A percentile compares a stretch with the other conserved stretches of the same genome.
phyloP scores from a whole-genome alignment of 2,888 invertebrate species.

The Xanthia icteritia region DNA sequence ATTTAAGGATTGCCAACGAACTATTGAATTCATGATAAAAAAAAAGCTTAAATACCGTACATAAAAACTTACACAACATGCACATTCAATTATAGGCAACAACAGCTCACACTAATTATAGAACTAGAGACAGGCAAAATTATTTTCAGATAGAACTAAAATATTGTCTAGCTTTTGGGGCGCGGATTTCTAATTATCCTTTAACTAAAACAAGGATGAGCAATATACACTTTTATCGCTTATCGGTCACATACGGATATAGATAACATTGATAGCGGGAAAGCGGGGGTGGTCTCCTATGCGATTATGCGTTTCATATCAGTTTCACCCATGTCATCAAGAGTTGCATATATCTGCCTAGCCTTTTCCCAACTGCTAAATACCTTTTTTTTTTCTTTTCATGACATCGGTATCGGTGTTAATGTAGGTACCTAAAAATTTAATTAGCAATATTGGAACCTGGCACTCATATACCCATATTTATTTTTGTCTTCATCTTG shows the following conservation, averaged over 20 bases:
- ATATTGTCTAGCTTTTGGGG: too few species aligned
- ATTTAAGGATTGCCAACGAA: neutral
- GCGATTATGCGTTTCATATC: conserved; percentile 38
- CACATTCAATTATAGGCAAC: neutral
- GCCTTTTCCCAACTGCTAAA: too few species aligned
- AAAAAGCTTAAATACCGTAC: neutral
- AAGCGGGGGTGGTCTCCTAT: conserved; percentile 19
- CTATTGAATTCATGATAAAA: neutral
- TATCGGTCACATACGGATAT: conserved; percentile 37
- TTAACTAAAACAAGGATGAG: conserved; percentile 7
- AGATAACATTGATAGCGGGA: conserved; percentile 45
- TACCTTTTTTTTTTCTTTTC: too few species aligned
- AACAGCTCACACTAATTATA: neutral
- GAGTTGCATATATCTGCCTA: conserved; percentile 4
- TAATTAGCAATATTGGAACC: too few species aligned
- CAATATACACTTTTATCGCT: conserved; percentile 32
- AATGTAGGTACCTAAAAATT: too few species aligned
- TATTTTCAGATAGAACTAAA: neutral
- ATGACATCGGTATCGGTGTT: too few species aligned
- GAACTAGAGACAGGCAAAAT: neutral
- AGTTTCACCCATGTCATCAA: conserved; percentile 8
- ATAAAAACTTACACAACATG: neutral
- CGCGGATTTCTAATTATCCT: neutral
- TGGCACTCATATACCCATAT: too few species aligned
- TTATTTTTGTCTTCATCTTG: too few species aligned